A percentile compares a stretch with the other conserved stretches of the same genome.
phyloP scores from a whole-genome alignment of 2,797 vertebrate genomes.

The Malurus splendens region DNA sequence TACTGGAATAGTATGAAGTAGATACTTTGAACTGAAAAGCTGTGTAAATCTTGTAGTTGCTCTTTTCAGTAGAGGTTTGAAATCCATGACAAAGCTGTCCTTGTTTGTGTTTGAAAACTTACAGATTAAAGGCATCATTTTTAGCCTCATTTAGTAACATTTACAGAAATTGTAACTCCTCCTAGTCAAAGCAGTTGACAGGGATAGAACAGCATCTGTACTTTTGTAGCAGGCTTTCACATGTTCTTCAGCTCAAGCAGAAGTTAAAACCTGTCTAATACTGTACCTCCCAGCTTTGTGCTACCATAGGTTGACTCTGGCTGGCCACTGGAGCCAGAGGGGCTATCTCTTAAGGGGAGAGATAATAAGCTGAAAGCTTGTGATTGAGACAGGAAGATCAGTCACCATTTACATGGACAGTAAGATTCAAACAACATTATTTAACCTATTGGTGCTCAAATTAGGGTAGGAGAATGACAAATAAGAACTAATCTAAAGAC shows the following conservation, averaged over 20 bases:
- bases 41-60: neutral
- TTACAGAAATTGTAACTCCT: neutral
- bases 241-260: neutral
- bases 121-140: neutral
- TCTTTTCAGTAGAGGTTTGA: neutral
- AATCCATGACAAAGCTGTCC: neutral
- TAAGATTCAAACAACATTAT: neutral
- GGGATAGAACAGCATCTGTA: neutral
- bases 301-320: neutral
- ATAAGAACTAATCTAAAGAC: neutral
- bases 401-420: neutral
- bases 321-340: fast-evolving
- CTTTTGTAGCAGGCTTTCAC: neutral
- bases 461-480: neutral
- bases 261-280: neutral
- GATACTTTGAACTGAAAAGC: neutral
- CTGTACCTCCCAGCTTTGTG: neutral
- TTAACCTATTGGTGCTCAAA: neutral
- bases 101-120: neutral
- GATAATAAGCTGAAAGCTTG: neutral
- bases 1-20: neutral
- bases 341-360: neutral
- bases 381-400: neutral
- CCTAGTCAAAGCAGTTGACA: neutral
- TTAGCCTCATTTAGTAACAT: neutral